A percentile compares a stretch with the other conserved stretches of the same genome.
Evolutionary conservation across 2,888 invertebrate species (phyloP).

Genomic region (Cybosia mesomella): DNA sequence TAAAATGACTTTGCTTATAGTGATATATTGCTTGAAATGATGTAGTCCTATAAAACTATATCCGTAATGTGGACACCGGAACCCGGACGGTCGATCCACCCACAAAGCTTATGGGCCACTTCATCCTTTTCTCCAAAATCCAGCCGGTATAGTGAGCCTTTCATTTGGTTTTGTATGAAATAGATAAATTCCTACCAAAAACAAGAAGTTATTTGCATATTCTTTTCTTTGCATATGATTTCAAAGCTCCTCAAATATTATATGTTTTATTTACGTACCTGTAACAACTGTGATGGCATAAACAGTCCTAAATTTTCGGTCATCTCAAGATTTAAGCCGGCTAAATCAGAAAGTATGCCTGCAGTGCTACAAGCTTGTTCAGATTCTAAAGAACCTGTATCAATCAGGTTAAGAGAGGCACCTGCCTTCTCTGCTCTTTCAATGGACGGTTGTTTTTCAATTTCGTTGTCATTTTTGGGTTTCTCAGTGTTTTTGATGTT

Average conservation of each 20-base stretch:
- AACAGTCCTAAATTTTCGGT: conserved; percentile 75
- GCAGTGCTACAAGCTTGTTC: conserved; percentile 47
- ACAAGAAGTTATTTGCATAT: too few relatives aligned
- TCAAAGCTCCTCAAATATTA: not conserved
- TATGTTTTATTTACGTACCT: conserved; percentile 60
- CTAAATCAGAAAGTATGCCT: conserved; percentile 72
- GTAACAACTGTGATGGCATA: conserved; percentile 84
- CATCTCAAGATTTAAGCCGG: conserved; percentile 70
- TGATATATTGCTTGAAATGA: too few relatives aligned
- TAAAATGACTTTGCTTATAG: too few relatives aligned
- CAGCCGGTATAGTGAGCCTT: too few relatives aligned
- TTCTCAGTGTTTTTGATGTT: conserved; percentile 58
- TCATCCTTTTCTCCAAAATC: too few relatives aligned
- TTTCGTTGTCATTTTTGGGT: conserved; percentile 54
- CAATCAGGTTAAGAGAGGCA: conserved; percentile 68
- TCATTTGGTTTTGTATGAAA: too few relatives aligned
- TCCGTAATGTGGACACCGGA: too few relatives aligned
- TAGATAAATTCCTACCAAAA: too few relatives aligned
- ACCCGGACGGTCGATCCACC: too few relatives aligned
- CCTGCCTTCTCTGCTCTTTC: conserved; percentile 55
- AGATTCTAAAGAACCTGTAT: conserved; percentile 63
- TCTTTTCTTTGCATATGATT: too few relatives aligned
- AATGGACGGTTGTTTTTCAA: conserved; percentile 49
- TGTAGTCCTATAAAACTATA: too few relatives aligned
- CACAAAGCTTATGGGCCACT: too few relatives aligned